Percentiles rank a stretch among this genome's conserved stretches.
These are phyloP conservation scores for Phrixothrix hirtus DNA, from an alignment of 2,888 invertebrate genomes.

Conservation along the genomic window DNA sequence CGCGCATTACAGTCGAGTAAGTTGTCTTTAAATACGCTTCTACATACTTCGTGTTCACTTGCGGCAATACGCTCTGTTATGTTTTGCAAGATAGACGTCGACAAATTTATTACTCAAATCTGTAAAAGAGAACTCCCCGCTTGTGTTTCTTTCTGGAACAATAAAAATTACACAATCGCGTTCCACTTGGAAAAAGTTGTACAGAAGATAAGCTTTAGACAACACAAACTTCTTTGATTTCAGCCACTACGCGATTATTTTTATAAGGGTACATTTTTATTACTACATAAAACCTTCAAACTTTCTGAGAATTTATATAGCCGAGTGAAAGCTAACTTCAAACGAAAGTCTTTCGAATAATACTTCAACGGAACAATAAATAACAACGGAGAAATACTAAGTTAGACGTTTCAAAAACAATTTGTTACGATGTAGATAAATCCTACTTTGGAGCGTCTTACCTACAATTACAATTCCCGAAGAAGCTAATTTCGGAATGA, in stretches of 20 bases:
- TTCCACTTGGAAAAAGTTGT: background rate
- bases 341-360: background rate
- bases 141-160: conserved; percentile 1
- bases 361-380: background rate
- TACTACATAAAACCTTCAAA: conserved; percentile 2
- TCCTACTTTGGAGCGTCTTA: too few species aligned
- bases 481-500: too few species aligned
- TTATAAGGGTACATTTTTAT: conserved; percentile 4
- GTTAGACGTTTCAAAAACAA: background rate
- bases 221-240: conserved; percentile 2
- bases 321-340: background rate
- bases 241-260: background rate
- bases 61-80: too few species aligned
- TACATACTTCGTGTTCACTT: too few species aligned
- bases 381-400: background rate
- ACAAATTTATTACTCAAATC: conserved; percentile 12
- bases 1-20: too few species aligned
- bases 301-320: background rate
- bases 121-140: background rate
- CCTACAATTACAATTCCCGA: too few species aligned
- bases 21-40: too few species aligned
- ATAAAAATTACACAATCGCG: background rate
- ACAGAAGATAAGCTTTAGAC: background rate
- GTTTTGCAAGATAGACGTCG: conserved; percentile 5
- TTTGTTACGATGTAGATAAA: background rate